These are phyloP conservation scores for Lanius ludovicianus DNA, from an alignment of 2,113 vertebrate genomes.

Conservation along the genomic window DNA sequence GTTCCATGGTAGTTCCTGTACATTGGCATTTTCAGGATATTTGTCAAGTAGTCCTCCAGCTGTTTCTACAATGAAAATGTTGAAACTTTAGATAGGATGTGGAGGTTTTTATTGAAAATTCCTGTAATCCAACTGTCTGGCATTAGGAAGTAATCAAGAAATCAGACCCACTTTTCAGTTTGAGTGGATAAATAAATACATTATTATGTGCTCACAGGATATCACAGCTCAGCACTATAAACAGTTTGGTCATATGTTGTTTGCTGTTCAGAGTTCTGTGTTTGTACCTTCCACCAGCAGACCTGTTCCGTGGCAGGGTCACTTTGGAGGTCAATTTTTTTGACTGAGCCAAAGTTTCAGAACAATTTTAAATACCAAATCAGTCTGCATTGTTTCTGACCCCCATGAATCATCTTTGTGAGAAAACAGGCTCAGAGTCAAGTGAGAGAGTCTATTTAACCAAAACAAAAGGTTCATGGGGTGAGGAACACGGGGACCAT, in stretches of 20 bases:
- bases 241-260: neutral
- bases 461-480: neutral
- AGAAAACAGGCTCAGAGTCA: neutral
- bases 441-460: neutral
- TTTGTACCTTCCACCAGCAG: neutral
- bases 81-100: neutral
- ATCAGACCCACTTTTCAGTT: neutral
- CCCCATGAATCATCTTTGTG: neutral
- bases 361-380: neutral
- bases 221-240: neutral
- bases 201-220: neutral
- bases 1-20: conserved; percentile 94
- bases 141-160: neutral
- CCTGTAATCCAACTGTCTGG: neutral
- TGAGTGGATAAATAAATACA: neutral
- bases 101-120: neutral
- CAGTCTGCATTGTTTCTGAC: neutral
- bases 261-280: neutral
- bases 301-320: neutral
- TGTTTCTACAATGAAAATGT: conserved; percentile 85
- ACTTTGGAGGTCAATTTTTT: neutral
- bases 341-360: neutral
- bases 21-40: conserved; percentile 88
- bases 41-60: conserved; percentile 94
- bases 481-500: neutral